phyloP scores from a whole-genome alignment of 2,888 invertebrate species.

The Drosophila rellima region DNA sequence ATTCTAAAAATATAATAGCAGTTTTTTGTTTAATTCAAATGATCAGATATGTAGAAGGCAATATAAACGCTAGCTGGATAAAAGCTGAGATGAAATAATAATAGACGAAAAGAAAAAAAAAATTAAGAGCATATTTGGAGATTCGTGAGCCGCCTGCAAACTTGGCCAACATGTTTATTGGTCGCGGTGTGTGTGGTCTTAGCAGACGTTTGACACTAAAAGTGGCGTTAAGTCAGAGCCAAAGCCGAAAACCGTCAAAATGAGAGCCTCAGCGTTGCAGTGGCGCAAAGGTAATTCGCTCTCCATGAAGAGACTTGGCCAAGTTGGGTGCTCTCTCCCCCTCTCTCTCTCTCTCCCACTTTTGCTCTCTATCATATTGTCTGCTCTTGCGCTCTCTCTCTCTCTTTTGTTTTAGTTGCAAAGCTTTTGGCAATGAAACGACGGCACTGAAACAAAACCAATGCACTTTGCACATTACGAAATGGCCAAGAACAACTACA shows the following conservation, averaged over 20 bases:
- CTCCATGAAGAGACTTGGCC: background rate
- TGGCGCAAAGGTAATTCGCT: slow-evolving; percentile 3
- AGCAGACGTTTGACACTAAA: slow-evolving; percentile 35
- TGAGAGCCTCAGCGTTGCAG: background rate
- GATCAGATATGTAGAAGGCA: no score
- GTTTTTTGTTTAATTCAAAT: no score
- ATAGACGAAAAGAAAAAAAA: background rate
- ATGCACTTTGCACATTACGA: slow-evolving; percentile 35
- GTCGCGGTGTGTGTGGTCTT: slow-evolving; percentile 23
- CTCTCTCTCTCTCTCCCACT: background rate
- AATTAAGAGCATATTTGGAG: slow-evolving; percentile 1
- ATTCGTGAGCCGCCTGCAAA: slow-evolving; percentile 10
- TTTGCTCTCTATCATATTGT: background rate
- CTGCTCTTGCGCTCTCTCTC: slow-evolving; percentile 12
- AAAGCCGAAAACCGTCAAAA: slow-evolving; percentile 6
- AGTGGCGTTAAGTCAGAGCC: slow-evolving; percentile 1
- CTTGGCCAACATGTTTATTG: slow-evolving; percentile 18
- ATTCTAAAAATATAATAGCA: no score
- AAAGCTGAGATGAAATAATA: background rate
- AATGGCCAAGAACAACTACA: slow-evolving; percentile 26
- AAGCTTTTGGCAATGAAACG: slow-evolving; percentile 59
- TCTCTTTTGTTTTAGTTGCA: slow-evolving; percentile 10
- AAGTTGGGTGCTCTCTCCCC: background rate
- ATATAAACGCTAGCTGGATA: background rate
- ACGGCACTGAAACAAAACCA: slow-evolving; percentile 56